Conservation (phyloP, 2,113 vertebrate species). For the Thymallus thymallus region DNA sequence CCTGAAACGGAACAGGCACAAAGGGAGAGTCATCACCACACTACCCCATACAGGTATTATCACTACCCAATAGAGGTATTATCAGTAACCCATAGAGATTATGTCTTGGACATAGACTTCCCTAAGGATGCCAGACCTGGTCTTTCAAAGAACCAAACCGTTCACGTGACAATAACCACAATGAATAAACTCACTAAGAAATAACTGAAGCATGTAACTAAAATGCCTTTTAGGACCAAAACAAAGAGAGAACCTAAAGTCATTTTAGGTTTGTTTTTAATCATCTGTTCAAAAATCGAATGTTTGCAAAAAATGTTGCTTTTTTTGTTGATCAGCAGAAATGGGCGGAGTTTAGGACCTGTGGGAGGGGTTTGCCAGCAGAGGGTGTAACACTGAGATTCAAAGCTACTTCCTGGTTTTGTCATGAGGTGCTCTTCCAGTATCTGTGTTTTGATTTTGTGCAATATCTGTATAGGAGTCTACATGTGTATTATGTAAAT, state of each 20-base stretch:
- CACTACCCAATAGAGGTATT: neutral
- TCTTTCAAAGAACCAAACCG: constrained; percentile 20
- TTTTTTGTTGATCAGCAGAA: constrained; percentile 49
- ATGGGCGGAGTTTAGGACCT: constrained; percentile 27
- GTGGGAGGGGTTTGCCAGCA: constrained; percentile 38
- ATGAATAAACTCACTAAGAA: constrained; percentile 26
- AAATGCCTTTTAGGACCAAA: constrained; percentile 55
- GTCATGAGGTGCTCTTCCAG: constrained; percentile 43
- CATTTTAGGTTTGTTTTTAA: constrained; percentile 32
- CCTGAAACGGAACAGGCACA: constrained; percentile 1
- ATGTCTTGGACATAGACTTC: constrained; percentile 6
- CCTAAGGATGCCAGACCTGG: neutral
- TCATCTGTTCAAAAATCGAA: constrained; percentile 58
- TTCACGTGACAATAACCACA: neutral
- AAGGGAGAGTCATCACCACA: neutral
- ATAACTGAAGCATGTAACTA: constrained; percentile 49
- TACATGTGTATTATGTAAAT: constrained; percentile 34
- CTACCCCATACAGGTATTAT: constrained; percentile 13
- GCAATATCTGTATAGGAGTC: constrained; percentile 68
- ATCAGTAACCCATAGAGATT: neutral
- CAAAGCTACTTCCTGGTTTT: constrained; percentile 51
- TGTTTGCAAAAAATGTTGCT: constrained; percentile 50
- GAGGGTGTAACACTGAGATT: constrained; percentile 44
- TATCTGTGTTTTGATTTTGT: constrained; percentile 60
- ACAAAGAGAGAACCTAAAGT: constrained; percentile 11